These are phyloP conservation scores for Malurus leucopterus DNA, from an alignment of 2,797 vertebrate genomes.

Conservation along the genomic window DNA sequence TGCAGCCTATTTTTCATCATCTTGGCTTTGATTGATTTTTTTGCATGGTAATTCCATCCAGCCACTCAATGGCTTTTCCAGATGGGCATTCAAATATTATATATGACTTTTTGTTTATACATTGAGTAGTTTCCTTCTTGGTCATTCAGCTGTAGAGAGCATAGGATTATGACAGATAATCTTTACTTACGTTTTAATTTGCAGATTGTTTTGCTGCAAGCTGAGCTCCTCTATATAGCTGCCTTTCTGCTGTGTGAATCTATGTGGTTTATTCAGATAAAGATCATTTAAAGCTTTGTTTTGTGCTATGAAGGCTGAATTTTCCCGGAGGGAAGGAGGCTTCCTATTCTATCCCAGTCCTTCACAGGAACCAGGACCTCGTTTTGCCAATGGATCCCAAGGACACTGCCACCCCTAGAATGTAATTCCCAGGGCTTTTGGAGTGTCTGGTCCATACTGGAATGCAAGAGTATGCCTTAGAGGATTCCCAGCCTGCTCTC, in stretches of 20 bases:
- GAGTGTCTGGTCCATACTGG: neutral
- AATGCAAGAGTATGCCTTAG: neutral
- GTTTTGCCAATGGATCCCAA: neutral
- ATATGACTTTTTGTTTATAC: conserved; percentile 1
- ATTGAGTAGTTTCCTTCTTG: conserved; percentile 14
- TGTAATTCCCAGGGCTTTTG: neutral
- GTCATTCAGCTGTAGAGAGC: neutral
- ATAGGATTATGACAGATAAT: conserved; percentile 28
- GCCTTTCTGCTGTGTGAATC: neutral
- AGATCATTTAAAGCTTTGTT: neutral
- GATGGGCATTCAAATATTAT: conserved; percentile 2
- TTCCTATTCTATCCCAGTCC: neutral
- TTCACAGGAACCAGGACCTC: neutral
- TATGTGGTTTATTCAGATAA: neutral
- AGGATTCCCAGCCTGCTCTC: neutral
- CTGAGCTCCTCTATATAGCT: neutral
- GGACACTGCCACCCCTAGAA: neutral
- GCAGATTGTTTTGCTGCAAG: conserved; percentile 14
- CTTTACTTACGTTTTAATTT: conserved; percentile 48
- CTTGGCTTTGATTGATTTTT: conserved; percentile 52
- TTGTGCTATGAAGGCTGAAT: neutral
- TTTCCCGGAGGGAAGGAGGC: neutral
- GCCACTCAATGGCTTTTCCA: neutral
- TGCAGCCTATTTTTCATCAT: conserved; percentile 28
- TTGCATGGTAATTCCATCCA: neutral